These are phyloP conservation scores for Plecturocebus donacophilus DNA, from an alignment of 2,113 vertebrate species.

Conservation along the genomic window DNA sequence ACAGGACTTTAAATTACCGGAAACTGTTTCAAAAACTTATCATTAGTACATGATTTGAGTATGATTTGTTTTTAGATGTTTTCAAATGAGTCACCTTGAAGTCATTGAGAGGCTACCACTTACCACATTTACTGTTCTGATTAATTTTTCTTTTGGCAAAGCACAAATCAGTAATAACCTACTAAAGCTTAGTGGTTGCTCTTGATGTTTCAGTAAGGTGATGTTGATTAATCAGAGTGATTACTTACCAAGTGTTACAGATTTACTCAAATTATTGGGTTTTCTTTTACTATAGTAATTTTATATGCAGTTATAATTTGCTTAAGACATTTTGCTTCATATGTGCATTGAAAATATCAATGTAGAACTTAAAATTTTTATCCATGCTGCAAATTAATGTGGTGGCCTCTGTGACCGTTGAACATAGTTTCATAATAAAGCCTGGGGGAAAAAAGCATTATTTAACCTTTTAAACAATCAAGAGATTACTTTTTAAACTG, in stretches of 20 bases:
- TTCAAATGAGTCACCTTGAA: slow-evolving; percentile 88
- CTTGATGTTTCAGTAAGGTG: slow-evolving; percentile 66
- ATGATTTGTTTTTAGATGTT: slow-evolving; percentile 85
- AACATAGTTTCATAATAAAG: slow-evolving; percentile 73
- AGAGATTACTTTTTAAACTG: background rate
- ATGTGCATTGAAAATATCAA: slow-evolving; percentile 52
- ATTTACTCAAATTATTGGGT: slow-evolving; percentile 53
- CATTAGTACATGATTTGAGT: slow-evolving; percentile 80
- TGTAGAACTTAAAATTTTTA: slow-evolving; percentile 45
- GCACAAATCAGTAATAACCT: slow-evolving; percentile 74
- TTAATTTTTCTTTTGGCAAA: slow-evolving; percentile 82
- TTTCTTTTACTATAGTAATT: slow-evolving; percentile 58
- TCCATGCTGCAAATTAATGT: slow-evolving; percentile 48
- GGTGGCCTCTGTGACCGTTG: slow-evolving; percentile 65
- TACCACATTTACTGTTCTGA: slow-evolving; percentile 86
- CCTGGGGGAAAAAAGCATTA: slow-evolving; percentile 52
- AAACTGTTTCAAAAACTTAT: slow-evolving; percentile 83
- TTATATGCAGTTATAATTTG: slow-evolving; percentile 31
- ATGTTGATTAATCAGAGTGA: slow-evolving; percentile 46
- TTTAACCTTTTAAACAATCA: slow-evolving; percentile 61
- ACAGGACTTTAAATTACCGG: slow-evolving; percentile 86
- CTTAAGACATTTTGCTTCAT: slow-evolving; percentile 39
- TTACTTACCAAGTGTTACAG: background rate
- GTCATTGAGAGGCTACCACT: slow-evolving; percentile 86
- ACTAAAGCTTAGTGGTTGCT: slow-evolving; percentile 41